Evolutionary conservation across 2,888 invertebrate genomes (phyloP).

Genomic region (Cancer borealis): DNA sequence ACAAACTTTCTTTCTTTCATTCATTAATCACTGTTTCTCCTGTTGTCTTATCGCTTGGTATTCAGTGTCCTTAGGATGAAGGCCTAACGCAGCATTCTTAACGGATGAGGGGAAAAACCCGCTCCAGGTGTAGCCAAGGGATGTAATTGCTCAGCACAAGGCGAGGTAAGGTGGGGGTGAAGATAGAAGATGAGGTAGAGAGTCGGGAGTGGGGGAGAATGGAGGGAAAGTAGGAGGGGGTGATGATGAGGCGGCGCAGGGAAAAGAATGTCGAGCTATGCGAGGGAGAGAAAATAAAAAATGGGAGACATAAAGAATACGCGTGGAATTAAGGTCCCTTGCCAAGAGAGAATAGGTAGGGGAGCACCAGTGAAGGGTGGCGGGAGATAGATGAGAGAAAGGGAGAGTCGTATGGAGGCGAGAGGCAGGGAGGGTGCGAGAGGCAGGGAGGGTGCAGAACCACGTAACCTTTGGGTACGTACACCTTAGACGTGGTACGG

Average conservation of each 20-base stretch:
- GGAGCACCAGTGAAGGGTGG: neutral
- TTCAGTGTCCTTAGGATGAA: neutral
- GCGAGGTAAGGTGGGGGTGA: neutral
- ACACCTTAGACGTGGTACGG: neutral
- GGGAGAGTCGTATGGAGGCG: neutral
- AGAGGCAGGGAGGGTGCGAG: neutral
- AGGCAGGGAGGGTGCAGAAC: neutral
- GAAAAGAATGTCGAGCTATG: neutral
- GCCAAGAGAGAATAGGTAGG: neutral
- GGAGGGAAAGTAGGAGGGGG: neutral
- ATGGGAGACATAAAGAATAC: slow-evolving; percentile 15
- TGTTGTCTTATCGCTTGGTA: neutral
- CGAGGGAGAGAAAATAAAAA: neutral
- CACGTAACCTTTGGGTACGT: neutral
- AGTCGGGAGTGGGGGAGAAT: neutral
- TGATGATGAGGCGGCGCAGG: slow-evolving; percentile 18
- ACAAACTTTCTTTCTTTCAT: neutral
- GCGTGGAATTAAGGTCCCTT: slow-evolving; percentile 4
- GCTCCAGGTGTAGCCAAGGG: neutral
- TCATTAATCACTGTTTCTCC: neutral
- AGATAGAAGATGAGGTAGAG: neutral
- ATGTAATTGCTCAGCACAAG: neutral
- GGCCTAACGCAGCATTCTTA: neutral
- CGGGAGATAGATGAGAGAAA: neutral
- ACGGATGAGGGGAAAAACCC: neutral